Evolutionary conservation across 2,888 invertebrate genomes (phyloP), one percentile per base, ranked within the genome.

Genomic region (Sturmia bella): DNA sequence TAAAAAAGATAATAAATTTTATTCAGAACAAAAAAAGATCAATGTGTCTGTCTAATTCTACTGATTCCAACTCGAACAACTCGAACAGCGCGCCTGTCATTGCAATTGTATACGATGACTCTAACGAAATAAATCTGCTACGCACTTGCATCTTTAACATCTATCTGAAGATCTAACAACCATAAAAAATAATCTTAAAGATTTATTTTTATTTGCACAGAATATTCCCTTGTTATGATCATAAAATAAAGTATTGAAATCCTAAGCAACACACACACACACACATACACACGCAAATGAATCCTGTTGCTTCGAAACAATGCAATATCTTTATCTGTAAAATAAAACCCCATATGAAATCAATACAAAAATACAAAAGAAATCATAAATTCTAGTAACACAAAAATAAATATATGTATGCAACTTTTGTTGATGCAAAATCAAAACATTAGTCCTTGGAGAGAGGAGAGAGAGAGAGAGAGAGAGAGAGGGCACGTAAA

Each of bases 361-460:
- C 43, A 54, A 68, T 66, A 78, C 59, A 73, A 72, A 68, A 64
- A 66, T 50, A 66, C 68, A 59, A 74, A 74, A 82, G 77, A 73
- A 78, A 78, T 82, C 81, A 82, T 78, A 82, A 82, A 82, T 82
- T 77, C 77, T 64, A 52, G 43, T 56, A 21, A n/a, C 56, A 37
- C 24, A 43, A 32, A 39, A 32, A 39, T n/a, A 61, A 15, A 45
- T n/a, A n/a, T n/a, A n/a, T n/a, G 15, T 37, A 37, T 24, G 13
- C 24, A 24, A 27, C 59, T 32, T 73, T 68, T 56, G 13, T 32
- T 59, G 56, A 77, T 77, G 68, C 77, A 69, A 69, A 78, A 72
- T 64, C 78, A 64, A 74, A 77, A 69, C 81, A 78, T 74, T 77
- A 77, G 78, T 82, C 81, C 78, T 82, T 78, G 52, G 69, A 74